Evolutionary conservation across 2,113 vertebrate genomes (phyloP).

Genomic region (Cygnus buccinator): DNA sequence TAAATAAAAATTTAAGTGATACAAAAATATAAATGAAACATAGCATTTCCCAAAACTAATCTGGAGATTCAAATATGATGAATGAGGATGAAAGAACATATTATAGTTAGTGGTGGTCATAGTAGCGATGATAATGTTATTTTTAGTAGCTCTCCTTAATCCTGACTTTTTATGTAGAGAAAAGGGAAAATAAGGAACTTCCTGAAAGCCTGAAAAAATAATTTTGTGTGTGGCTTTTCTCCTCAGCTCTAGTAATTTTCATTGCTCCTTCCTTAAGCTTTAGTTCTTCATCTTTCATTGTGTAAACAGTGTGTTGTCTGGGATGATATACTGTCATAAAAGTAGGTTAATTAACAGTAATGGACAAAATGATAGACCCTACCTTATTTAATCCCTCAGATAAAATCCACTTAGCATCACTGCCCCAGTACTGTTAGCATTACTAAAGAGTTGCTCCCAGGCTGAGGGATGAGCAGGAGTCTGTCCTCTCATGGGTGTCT

Average conservation of each 20-base stretch:
- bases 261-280: background rate
- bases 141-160: background rate
- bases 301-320: background rate
- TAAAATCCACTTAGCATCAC: background rate
- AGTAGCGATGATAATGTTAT: background rate
- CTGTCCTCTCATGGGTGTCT: rapidly evolving
- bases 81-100: background rate
- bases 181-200: background rate
- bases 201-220: background rate
- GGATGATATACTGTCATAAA: background rate
- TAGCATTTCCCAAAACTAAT: background rate
- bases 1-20: background rate
- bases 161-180: background rate
- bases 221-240: background rate
- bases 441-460: background rate
- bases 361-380: background rate
- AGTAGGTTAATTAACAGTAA: background rate
- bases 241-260: background rate
- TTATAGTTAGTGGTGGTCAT: background rate
- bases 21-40: background rate
- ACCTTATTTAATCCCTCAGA: background rate
- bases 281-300: background rate
- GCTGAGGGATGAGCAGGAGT: background rate
- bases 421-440: too few relatives aligned
- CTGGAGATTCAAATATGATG: background rate